Percentiles rank a stretch among this genome's conserved stretches.
Evolutionary conservation across 1,140 invertebrate species (phyloP).

Genomic region (Bradynema listronoti): DNA sequence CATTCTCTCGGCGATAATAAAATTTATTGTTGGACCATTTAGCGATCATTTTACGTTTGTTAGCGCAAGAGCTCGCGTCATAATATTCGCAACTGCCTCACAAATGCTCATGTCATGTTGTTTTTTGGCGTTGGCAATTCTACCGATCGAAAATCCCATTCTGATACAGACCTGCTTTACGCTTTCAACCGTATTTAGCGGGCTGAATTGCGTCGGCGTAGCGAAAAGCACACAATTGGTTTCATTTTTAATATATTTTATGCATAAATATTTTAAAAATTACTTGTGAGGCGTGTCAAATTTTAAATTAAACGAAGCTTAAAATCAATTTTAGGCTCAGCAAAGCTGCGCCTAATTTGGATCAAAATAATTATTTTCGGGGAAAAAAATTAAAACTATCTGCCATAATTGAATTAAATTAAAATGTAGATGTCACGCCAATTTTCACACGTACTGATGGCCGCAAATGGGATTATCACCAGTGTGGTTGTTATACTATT

Average conservation of each 20-base stretch:
- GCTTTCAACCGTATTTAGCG: conserved; percentile 41
- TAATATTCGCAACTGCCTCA: conserved; percentile 44
- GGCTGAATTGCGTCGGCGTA: conserved; percentile 45
- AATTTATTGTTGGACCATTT: conserved; percentile 46
- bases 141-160: conserved; percentile 23
- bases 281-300: neutral
- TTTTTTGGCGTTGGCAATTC: conserved; percentile 35
- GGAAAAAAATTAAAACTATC: too few relatives aligned
- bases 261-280: neutral
- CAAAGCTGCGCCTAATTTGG: too few relatives aligned
- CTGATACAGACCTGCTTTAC: conserved; percentile 36
- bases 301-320: neutral
- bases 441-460: conserved; percentile 12
- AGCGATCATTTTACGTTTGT: conserved; percentile 42
- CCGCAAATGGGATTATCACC: neutral
- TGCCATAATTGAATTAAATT: too few relatives aligned
- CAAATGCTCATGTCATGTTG: conserved; percentile 39
- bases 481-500: conserved; percentile 12
- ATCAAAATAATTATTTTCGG: too few relatives aligned
- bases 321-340: too few relatives aligned
- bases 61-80: conserved; percentile 29
- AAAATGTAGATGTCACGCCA: conserved; percentile 12
- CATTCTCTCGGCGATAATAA: conserved; percentile 35
- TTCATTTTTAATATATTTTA: neutral
- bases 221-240: conserved; percentile 43